Evolutionary conservation across 2,797 vertebrate species (phyloP), one percentile per base, ranked within the genome.

Genomic region (Iguana delicatissima): DNA sequence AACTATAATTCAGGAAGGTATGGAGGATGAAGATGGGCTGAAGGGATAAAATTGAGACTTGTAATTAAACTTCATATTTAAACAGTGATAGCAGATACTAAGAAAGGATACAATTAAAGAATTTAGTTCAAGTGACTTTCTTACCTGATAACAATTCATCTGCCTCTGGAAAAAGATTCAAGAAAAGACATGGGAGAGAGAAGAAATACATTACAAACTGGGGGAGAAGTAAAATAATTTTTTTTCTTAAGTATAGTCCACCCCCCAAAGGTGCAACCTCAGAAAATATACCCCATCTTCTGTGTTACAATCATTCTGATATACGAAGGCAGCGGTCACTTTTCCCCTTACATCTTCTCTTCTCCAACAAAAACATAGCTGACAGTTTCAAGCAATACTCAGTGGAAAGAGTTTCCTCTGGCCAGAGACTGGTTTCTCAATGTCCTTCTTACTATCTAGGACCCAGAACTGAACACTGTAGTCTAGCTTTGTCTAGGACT

Each of bases 71-170:
- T 20, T 77, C 22, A 42, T 22, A 42, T 1, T 79, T 46, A 26
- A 79, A 42, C n/a, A 76, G 29, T 10, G 46, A 10, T 18, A 77
- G 24, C 42, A 46, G 76, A 24, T 79, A 42, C 35, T 16, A 22
- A 35, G 20, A 12, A 35, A 24, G 26, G 87, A 46, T n/a, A 67
- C 46, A 88, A 1, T 12, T 35, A 46, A 52, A 9, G 9, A 7
- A 3, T 16, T 29, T 82, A 42, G 6, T 42, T 46, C n/a, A 1
- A 8, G 20, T 84, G 42, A 38, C 35, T 52, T 86, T 24, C 32
- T 82, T 90, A 90, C 89, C 85, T 90, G 84, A 82, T 59, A 86
- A 26, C 10, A 86, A 62, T 9, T 35, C 10, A 52, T 86, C 22
- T 62, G 79, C 32, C 29, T n/a, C 79, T 90, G 42, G 38, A 52